Base-by-base conservation (phyloP, 2,113 vertebrate species). In the Orycteropus afer region DNA sequence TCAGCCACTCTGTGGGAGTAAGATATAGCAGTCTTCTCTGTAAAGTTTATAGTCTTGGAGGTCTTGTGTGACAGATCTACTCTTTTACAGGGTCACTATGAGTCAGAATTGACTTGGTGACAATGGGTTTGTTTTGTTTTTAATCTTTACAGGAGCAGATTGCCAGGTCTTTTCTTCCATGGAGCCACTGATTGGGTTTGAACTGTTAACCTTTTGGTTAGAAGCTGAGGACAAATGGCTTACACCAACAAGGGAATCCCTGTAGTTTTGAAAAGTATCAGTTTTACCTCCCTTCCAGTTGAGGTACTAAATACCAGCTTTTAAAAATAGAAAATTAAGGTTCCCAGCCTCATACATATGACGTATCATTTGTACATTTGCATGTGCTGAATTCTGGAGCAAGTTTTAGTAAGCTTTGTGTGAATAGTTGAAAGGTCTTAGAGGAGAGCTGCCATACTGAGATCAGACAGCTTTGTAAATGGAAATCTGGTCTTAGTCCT, bases 341-440 rank as follows among this genome's bases (percentile, higher is more conserved):
- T 10, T 12, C 45, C 10, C 4, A 23, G 79, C n/a, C 34, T 76
- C 10, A 0, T 0, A 5, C 6, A 34, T 18, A 1, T 6, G 5
- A n/a, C 12, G 4, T 20, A 10, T 18, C 4, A 0, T 29, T 15
- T 7, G 22, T 17, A 14, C 8, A 29, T 84, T 59, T 34, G 51
- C 23, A 40, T 15, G 32, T 40, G 59, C 53, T 77, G 67, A 49
- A 13, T 40, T 53, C 90, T 45, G 34, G 78, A 34, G 42, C 45
- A 1, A 4, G 4, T 37, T 53, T 42, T 20, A 32, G 59, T 1
- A 17, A 27, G 53, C 59, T 18, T 9, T 20, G 34, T 34, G 47
- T 32, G 34, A 34, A 5, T 11, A 23, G 45, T 3, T 6, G 57
- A 32, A 3, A 9, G 22, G 34, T 55, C 37, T 12, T 6, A 53